Conservation (phyloP, 1,140 invertebrate species). For the Aethina tumida region DNA sequence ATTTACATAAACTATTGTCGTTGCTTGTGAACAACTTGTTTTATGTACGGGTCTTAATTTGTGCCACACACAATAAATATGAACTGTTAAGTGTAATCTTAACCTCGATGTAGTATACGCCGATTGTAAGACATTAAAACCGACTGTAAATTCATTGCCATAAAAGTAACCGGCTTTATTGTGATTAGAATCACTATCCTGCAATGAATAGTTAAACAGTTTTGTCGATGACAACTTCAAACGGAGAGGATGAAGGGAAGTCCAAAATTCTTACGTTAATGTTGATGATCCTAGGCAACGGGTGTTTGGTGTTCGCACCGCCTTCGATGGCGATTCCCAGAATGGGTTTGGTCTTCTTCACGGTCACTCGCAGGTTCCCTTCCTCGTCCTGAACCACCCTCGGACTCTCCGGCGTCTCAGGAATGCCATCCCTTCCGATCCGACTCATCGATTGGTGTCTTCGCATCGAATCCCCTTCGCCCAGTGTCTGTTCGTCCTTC, state of each 20-base stretch:
- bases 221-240: background rate
- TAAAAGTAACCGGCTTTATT: no score
- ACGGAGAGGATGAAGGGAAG: no score
- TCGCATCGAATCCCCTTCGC: constrained; percentile 54
- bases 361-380: constrained; percentile 74
- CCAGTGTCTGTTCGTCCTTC: constrained; percentile 65
- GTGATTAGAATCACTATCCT: no score
- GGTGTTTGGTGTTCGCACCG: constrained; percentile 88
- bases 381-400: constrained; percentile 71
- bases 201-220: no score
- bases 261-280: constrained; percentile 68
- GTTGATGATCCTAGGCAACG: constrained; percentile 88
- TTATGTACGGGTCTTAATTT: no score
- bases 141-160: no score
- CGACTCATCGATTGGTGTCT: constrained; percentile 60
- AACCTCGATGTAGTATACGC: no score
- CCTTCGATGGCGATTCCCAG: constrained; percentile 95
- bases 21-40: no score
- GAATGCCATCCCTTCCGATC: constrained; percentile 39
- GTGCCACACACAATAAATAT: no score
- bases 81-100: no score
- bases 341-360: constrained; percentile 86
- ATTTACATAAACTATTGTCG: no score
- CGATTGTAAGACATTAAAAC: no score
- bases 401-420: constrained; percentile 40